Percentiles rank a stretch among this genome's conserved stretches.
Conservation (phyloP, 2,888 invertebrate species). For the Andrena chrysosceles region DNA sequence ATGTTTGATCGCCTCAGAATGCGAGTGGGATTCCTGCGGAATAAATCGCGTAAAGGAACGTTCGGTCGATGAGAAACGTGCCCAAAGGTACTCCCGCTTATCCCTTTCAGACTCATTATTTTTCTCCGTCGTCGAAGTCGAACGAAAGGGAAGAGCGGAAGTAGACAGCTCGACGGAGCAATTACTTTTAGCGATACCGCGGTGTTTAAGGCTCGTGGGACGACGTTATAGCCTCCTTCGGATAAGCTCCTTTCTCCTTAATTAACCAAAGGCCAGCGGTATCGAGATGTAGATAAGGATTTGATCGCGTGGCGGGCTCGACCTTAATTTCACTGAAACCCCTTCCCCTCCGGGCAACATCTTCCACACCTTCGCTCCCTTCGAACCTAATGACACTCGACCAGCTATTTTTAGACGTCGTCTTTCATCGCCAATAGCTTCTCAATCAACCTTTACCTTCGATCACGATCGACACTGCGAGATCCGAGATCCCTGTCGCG, state of each 20-base stretch:
- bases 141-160: constrained; percentile 24
- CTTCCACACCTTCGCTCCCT: constrained; percentile 22
- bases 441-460: neutral
- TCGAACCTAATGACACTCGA: constrained; percentile 18
- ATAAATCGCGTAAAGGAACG: neutral
- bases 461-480: constrained; percentile 7
- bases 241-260: constrained; percentile 74
- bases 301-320: constrained; percentile 72
- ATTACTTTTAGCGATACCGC: constrained; percentile 72
- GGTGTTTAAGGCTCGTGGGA: constrained; percentile 65
- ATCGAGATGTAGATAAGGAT: constrained; percentile 77
- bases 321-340: constrained; percentile 74
- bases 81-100: constrained; percentile 27
- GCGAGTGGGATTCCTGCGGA: no score
- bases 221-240: constrained; percentile 67
- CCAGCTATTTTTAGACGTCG: constrained; percentile 16
- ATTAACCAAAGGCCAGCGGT: constrained; percentile 72
- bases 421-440: neutral
- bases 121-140: constrained; percentile 43
- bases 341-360: constrained; percentile 33
- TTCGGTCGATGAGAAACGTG: constrained; percentile 1
- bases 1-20: neutral
- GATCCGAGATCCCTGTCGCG: neutral
- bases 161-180: constrained; percentile 55
- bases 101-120: constrained; percentile 39